These are phyloP conservation scores for Sebastes iracundus DNA, from an alignment of 2,797 vertebrate species.

Conservation along the genomic window DNA sequence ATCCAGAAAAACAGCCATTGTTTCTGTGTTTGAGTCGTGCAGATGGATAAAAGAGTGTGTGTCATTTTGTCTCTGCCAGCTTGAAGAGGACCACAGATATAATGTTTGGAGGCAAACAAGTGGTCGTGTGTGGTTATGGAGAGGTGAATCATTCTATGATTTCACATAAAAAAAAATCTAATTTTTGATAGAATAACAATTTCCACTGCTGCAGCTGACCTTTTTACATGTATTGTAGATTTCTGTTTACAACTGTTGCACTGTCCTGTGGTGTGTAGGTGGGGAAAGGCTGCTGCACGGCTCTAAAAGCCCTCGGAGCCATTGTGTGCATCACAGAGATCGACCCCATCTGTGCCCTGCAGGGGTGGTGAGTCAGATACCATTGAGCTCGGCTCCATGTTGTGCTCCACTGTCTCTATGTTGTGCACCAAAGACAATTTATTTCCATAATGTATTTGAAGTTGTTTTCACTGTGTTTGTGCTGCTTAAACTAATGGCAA, in stretches of 20 bases:
- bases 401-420: not conserved
- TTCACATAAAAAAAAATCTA: not conserved
- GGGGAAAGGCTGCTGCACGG: conserved; percentile 97
- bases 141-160: conserved; percentile 87
- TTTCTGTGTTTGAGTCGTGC: conserved; percentile 7
- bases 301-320: conserved; percentile 94
- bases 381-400: not conserved
- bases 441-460: not conserved
- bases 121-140: conserved; percentile 97
- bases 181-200: conserved; percentile 8
- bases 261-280: conserved; percentile 82
- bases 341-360: conserved; percentile 98
- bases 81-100: conserved; percentile 99
- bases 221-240: not conserved
- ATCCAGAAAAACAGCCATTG: not conserved
- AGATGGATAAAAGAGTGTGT: conserved; percentile 5
- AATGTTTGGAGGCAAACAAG: conserved; percentile 99
- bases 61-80: conserved; percentile 77
- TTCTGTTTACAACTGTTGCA: not conserved
- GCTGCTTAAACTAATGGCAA: not conserved
- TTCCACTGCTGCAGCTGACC: not conserved
- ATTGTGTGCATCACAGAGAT: conserved; percentile 98
- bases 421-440: not conserved
- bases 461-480: not conserved
- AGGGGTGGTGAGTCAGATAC: conserved; percentile 90